Conservation (phyloP, 2,113 vertebrate genomes). For the Odobenus rosmarus region DNA sequence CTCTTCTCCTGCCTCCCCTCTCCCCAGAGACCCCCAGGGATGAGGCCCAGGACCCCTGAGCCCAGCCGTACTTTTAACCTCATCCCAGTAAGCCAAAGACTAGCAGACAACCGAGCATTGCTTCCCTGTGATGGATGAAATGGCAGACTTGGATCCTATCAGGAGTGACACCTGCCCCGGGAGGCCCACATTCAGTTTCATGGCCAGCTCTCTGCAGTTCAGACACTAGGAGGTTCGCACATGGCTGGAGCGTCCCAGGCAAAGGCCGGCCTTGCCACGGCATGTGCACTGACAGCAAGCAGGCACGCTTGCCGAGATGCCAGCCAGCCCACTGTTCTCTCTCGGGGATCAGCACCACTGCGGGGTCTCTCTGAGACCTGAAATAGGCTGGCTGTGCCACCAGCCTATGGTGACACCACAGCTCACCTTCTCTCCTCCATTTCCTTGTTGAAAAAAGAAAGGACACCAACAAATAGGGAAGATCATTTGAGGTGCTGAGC, state of each 20-base stretch:
- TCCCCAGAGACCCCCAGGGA: not conserved
- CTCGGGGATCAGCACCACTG: not conserved
- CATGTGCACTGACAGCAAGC: not conserved
- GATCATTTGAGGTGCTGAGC: not conserved
- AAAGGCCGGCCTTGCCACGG: not conserved
- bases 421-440: not conserved
- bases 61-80: not conserved
- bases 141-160: accelerated
- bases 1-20: not conserved
- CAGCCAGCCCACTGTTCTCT: not conserved
- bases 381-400: not conserved
- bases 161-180: not conserved
- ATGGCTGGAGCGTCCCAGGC: accelerated
- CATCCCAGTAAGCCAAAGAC: not conserved
- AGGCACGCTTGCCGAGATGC: accelerated
- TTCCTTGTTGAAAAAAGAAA: not conserved
- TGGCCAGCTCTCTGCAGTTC: not conserved
- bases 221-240: not conserved
- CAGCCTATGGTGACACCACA: not conserved
- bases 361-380: not conserved
- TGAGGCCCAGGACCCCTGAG: not conserved
- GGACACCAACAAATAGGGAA: not conserved
- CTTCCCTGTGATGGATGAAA: not conserved
- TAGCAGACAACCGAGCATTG: accelerated
- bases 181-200: not conserved